phyloP scores from a whole-genome alignment of 2,888 invertebrate species.

The Glyphotaelius pellucidus region DNA sequence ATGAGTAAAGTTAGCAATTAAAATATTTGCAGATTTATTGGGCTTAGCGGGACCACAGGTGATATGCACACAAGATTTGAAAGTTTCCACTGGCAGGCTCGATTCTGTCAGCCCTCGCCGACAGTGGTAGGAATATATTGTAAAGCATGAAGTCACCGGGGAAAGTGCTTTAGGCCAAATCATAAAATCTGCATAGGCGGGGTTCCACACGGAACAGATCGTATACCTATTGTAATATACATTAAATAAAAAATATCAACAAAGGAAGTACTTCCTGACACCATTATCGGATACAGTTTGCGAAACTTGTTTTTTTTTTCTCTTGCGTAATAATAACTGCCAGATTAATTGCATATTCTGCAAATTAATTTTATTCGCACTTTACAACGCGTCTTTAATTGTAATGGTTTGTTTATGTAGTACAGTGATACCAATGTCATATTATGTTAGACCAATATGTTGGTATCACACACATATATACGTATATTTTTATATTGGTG shows the following conservation, averaged over 20 bases:
- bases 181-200: slow-evolving; percentile 7
- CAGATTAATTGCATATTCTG: too few relatives aligned
- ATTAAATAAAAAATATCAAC: not conserved
- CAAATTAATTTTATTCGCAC: not conserved
- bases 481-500: not conserved
- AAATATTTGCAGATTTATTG: not conserved
- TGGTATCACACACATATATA: not conserved
- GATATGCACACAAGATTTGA: not conserved
- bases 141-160: slow-evolving; percentile 39
- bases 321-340: not conserved
- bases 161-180: slow-evolving; percentile 30
- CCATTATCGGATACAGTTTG: not conserved
- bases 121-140: not conserved
- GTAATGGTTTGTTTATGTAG: not conserved
- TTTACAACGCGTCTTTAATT: not conserved
- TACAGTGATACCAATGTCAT: not conserved
- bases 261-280: not conserved
- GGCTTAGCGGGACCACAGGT: not conserved
- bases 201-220: not conserved
- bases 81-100: not conserved
- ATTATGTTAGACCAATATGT: not conserved
- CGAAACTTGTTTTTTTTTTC: not conserved
- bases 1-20: too few relatives aligned
- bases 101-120: slow-evolving; percentile 22
- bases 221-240: not conserved